phyloP scores from a whole-genome alignment of 2,797 vertebrate genomes.

The Periophthalmus magnuspinnatus region DNA sequence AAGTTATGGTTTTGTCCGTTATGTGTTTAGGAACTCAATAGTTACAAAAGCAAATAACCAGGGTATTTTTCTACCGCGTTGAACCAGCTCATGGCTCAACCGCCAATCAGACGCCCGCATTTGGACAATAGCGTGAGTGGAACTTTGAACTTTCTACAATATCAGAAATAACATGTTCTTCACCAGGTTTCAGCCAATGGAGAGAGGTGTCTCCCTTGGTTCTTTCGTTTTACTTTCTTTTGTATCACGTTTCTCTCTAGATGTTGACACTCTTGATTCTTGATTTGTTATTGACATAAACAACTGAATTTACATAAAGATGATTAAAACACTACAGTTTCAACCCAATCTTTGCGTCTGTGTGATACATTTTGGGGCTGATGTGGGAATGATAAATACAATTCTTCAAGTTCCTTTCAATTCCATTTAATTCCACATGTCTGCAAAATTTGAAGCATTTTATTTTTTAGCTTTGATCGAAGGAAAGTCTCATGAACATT shows the following conservation, averaged over 20 bases:
- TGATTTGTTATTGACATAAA: conserved; percentile 75
- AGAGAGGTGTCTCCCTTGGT: conserved; percentile 33
- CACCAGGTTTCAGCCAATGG: conserved; percentile 45
- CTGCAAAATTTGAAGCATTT: no score
- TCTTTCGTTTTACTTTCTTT: conserved; percentile 61
- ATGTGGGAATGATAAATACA: no score
- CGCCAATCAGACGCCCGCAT: conserved; percentile 48
- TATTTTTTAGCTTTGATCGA: no score
- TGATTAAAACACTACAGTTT: conserved; percentile 77
- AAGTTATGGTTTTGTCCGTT: conserved; percentile 36
- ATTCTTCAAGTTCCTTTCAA: no score
- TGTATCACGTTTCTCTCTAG: conserved; percentile 64
- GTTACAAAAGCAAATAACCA: conserved; percentile 67
- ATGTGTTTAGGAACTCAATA: conserved; percentile 49
- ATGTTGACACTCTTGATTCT: conserved; percentile 72
- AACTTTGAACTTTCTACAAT: conserved; percentile 62
- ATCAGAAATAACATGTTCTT: conserved; percentile 54
- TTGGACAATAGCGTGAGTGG: conserved; percentile 47
- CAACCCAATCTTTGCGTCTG: conserved; percentile 36
- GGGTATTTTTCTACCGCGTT: conserved; percentile 74
- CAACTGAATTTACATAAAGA: conserved; percentile 76
- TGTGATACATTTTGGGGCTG: conserved; percentile 20
- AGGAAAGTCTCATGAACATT: no score
- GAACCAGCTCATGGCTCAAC: conserved; percentile 54
- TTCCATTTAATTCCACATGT: no score